Evolutionary conservation across 2,113 vertebrate genomes (phyloP).

Genomic region (Lasiurus cinereus): DNA sequence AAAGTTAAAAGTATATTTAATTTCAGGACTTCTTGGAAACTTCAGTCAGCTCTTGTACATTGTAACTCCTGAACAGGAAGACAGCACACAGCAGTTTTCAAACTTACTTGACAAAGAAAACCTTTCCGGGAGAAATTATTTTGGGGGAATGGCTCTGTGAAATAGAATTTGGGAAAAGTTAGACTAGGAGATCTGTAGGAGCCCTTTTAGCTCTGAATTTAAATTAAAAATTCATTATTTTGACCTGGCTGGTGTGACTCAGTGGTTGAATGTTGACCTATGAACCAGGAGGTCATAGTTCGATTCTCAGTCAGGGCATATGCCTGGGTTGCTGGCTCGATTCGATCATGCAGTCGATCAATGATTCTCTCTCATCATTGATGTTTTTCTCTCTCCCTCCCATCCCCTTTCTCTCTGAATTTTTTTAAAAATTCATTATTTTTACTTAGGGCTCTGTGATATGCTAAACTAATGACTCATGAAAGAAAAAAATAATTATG

Average conservation of each 20-base stretch:
- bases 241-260: no score
- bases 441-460: neutral
- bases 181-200: neutral
- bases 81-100: neutral
- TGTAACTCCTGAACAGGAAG: rapidly evolving
- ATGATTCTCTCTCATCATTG: no score
- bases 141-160: neutral
- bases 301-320: neutral
- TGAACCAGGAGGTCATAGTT: neutral
- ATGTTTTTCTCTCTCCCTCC: no score
- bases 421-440: neutral
- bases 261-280: neutral
- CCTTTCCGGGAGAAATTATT: neutral
- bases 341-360: no score
- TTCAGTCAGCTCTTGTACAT: neutral
- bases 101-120: neutral
- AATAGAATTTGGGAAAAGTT: neutral
- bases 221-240: neutral
- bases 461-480: neutral
- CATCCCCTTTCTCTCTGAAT: no score
- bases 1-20: neutral
- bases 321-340: neutral
- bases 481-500: neutral
- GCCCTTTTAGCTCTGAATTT: neutral
- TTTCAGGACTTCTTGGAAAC: neutral